These are phyloP conservation scores for Silurus asotus DNA, from an alignment of 2,113 vertebrate species.

Conservation along the genomic window DNA sequence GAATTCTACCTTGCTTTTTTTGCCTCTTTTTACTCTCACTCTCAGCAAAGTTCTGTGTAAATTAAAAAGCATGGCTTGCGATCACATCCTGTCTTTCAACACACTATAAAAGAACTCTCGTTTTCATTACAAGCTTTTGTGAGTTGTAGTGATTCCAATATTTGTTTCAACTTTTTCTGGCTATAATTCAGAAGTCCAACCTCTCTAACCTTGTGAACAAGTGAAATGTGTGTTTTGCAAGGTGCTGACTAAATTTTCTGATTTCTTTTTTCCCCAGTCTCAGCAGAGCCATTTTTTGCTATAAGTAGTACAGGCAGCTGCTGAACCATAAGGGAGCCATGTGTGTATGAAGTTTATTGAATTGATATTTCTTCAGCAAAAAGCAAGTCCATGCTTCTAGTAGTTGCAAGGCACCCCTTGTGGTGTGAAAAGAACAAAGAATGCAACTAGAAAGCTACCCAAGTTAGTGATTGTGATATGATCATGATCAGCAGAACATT, in stretches of 20 bases:
- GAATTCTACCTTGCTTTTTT: conserved; percentile 2
- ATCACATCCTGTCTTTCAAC: not conserved
- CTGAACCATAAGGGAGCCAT: not conserved
- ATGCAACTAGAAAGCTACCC: not conserved
- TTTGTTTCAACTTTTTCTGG: not conserved
- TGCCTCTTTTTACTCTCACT: not conserved
- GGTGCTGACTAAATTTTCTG: not conserved
- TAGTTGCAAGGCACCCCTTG: not conserved
- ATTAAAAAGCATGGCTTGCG: not conserved
- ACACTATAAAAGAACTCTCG: not conserved
- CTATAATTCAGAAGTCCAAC: not conserved
- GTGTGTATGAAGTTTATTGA: not conserved
- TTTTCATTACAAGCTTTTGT: not conserved
- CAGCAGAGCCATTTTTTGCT: not conserved
- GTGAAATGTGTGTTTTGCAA: not conserved
- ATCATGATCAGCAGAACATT: not conserved
- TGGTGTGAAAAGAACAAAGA: not conserved
- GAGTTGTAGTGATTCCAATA: not conserved
- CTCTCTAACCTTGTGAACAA: not conserved
- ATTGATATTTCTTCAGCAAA: conserved; percentile 3
- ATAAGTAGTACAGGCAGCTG: not conserved
- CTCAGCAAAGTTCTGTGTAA: conserved; percentile 15
- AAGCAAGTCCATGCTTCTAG: not conserved
- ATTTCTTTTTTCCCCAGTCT: not conserved
- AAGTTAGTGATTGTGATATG: not conserved